Conservation (phyloP, 2,797 vertebrate genomes). For the Rhodeus uyekii region DNA sequence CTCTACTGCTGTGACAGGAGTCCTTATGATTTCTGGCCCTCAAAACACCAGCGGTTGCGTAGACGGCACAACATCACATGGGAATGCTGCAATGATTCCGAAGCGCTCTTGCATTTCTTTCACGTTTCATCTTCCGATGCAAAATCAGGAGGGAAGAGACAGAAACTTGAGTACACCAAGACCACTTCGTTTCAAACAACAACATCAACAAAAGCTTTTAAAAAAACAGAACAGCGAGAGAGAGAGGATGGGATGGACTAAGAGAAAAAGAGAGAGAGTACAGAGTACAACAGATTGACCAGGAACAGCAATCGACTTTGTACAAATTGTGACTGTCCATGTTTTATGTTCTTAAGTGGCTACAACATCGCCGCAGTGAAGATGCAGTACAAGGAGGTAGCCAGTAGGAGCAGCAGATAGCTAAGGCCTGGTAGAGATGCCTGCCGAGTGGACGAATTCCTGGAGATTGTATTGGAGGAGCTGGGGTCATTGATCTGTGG, state of each 20-base stretch:
- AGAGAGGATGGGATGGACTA: constrained; percentile 47
- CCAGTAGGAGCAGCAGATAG: constrained; percentile 71
- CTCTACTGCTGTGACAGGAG: constrained; percentile 57
- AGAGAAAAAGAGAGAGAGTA: constrained; percentile 53
- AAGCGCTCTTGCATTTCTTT: constrained; percentile 40
- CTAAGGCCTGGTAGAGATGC: constrained; percentile 34
- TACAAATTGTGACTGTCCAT: constrained; percentile 75
- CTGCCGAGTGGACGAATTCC: constrained; percentile 60
- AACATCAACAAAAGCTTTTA: constrained; percentile 63
- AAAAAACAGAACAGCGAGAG: constrained; percentile 53
- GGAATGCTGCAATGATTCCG: constrained; percentile 62
- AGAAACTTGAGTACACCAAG: constrained; percentile 64
- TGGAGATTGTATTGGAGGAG: constrained; percentile 72
- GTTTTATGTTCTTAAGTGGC: constrained; percentile 56
- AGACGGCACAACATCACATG: constrained; percentile 49
- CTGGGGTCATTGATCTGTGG: constrained; percentile 73
- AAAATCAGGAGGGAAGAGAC: constrained; percentile 55
- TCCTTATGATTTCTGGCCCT: constrained; percentile 56
- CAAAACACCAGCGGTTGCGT: constrained; percentile 61
- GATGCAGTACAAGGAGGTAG: constrained; percentile 68
- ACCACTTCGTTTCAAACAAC: constrained; percentile 63
- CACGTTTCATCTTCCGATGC: constrained; percentile 25
- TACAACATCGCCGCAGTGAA: constrained; percentile 65
- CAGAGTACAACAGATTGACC: constrained; percentile 68
- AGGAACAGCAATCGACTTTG: constrained; percentile 71